Conservation (phyloP, 1,140 invertebrate species). For the Lerema accius region DNA sequence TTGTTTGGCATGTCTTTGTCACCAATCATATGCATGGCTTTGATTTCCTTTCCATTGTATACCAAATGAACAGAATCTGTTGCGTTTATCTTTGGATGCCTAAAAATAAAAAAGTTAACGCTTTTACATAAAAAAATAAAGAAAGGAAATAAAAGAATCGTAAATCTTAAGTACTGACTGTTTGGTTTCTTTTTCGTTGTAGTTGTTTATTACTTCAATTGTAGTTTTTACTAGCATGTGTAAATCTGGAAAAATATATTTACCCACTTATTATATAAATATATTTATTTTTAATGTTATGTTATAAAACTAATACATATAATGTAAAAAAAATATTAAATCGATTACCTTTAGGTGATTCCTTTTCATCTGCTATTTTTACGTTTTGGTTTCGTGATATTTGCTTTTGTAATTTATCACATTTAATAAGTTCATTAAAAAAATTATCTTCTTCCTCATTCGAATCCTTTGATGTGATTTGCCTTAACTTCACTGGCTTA, state of each 20-base stretch:
- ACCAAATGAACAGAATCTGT: constrained; percentile 57
- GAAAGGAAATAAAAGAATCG: constrained; percentile 11
- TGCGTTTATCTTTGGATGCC: constrained; percentile 43
- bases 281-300: too few species aligned
- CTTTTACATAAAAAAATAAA: background rate
- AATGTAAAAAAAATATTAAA: background rate
- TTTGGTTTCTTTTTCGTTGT: constrained; percentile 36
- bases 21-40: constrained; percentile 34
- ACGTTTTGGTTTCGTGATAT: constrained; percentile 18
- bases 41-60: constrained; percentile 63
- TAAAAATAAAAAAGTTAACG: constrained; percentile 39
- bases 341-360: constrained; percentile 13
- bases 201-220: constrained; percentile 53
- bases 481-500: constrained; percentile 11
- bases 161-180: constrained; percentile 41
- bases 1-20: constrained; percentile 7
- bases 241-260: constrained; percentile 45
- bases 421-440: constrained; percentile 48
- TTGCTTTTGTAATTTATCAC: constrained; percentile 41
- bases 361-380: constrained; percentile 11
- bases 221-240: constrained; percentile 54
- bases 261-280: too few species aligned
- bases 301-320: too few species aligned
- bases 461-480: constrained; percentile 4
- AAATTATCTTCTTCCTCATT: constrained; percentile 43